Conservation (phyloP, 2,113 vertebrate species). For the Xenopus tropicalis region UCB_Xtro_10.0 CM004451.2:39280501-39281000, state of each 20-base stretch:
- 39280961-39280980: constrained; percentile 65
- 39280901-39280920: constrained; percentile 49
- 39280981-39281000: constrained; percentile 64
- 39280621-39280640: constrained; percentile 48
- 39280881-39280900: constrained; percentile 43
- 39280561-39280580: constrained; percentile 60
- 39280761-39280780: constrained; percentile 67
- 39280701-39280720: constrained; percentile 64
- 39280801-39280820: constrained; percentile 70
- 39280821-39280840: constrained; percentile 75
- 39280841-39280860: constrained; percentile 70
- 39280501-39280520: constrained; percentile 14
- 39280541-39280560: constrained; percentile 60
- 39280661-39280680: constrained; percentile 68
- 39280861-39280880: constrained; percentile 50
- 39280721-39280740: constrained; percentile 60
- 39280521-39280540: constrained; percentile 47
- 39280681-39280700: constrained; percentile 58
- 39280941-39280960: constrained; percentile 58
- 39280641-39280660: constrained; percentile 65
- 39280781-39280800: constrained; percentile 79
- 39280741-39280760: constrained; percentile 62
- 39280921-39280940: constrained; percentile 20
- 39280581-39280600: constrained; percentile 27
- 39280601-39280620: constrained; percentile 2